phyloP scores from a whole-genome alignment of 2,797 vertebrate species.

The Adelosebastes latens region DNA sequence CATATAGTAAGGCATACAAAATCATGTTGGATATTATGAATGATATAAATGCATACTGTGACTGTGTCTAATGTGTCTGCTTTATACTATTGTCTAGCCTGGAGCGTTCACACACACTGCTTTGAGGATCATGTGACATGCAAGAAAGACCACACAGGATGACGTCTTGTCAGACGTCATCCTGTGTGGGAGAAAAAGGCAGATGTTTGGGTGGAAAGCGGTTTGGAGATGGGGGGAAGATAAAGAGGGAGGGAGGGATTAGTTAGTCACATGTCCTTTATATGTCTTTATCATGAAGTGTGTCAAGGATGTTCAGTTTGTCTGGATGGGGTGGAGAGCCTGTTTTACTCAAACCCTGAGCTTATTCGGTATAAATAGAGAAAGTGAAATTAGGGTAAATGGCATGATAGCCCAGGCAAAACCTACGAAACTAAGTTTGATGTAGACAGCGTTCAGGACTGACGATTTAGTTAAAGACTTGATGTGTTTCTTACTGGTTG shows the following conservation, averaged over 20 bases:
- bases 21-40: neutral
- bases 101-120: neutral
- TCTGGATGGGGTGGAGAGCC: neutral
- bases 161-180: constrained; percentile 46
- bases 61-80: neutral
- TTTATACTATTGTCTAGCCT: neutral
- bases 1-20: neutral
- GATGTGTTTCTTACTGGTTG: neutral
- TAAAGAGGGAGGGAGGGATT: constrained; percentile 50
- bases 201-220: constrained; percentile 53
- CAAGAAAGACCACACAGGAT: too few species aligned
- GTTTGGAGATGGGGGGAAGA: constrained; percentile 44
- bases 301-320: neutral
- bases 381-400: neutral
- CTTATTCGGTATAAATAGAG: neutral
- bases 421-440: neutral
- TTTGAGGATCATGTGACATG: constrained; percentile 49
- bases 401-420: neutral
- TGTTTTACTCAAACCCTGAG: neutral
- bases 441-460: neutral
- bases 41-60: neutral
- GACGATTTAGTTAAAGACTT: neutral
- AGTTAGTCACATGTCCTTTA: constrained; percentile 40
- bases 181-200: constrained; percentile 46
- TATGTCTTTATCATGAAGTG: neutral